Percentiles rank a stretch among this genome's conserved stretches.
These are phyloP conservation scores for Neomonachus schauinslandi DNA, from an alignment of 2,113 vertebrate genomes.

Conservation along the genomic window DNA sequence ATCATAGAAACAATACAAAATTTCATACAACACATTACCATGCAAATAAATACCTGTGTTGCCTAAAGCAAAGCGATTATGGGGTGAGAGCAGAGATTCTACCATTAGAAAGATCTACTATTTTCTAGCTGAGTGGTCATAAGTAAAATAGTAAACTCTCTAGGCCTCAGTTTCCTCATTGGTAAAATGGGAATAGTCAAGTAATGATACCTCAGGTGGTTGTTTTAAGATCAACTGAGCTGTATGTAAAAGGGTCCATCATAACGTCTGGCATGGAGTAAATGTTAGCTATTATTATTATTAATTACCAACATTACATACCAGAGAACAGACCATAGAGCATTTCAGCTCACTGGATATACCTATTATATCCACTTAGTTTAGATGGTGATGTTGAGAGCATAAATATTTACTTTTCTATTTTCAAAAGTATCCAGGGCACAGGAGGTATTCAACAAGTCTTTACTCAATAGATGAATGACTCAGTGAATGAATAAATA, in stretches of 20 bases:
- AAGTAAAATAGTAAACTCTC: neutral
- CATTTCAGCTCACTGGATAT: neutral
- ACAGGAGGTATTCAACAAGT: neutral
- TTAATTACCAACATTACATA: neutral
- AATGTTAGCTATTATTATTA: neutral
- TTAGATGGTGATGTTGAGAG: neutral
- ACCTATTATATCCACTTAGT: neutral
- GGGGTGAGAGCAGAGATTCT: neutral
- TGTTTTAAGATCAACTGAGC: neutral
- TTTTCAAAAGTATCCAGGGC: neutral
- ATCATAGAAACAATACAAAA: neutral
- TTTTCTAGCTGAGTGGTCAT: neutral
- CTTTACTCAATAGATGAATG: neutral
- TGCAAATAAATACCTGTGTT: neutral
- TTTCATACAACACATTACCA: neutral
- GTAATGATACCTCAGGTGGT: neutral
- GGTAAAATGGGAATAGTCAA: neutral
- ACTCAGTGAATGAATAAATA: neutral
- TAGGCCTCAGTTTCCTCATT: neutral
- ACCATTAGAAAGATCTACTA: neutral
- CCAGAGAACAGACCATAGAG: neutral
- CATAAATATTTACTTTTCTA: neutral
- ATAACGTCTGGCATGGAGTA: neutral
- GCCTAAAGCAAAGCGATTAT: neutral
- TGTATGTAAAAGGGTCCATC: neutral